Evolutionary conservation across 2,113 vertebrate genomes (phyloP).

Genomic region (Psilopogon haemacephalus): DNA sequence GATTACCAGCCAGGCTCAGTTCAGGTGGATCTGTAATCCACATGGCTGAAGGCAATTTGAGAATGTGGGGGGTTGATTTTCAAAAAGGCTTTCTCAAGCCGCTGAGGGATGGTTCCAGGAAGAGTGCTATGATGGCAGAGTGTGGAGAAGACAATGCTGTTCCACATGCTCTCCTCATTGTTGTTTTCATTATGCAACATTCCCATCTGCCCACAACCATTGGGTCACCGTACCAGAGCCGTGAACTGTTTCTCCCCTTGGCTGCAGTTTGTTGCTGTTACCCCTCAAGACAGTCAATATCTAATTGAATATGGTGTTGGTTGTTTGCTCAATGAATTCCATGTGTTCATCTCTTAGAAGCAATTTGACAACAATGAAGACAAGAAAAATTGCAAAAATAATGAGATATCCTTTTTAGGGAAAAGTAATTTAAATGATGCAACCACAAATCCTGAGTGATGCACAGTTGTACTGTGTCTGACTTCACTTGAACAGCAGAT

Average conservation of each 20-base stretch:
- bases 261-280: slow-evolving; percentile 24
- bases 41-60: not conserved
- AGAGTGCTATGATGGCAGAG: not conserved
- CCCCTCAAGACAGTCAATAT: slow-evolving; percentile 33
- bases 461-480: not conserved
- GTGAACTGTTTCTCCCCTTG: not conserved
- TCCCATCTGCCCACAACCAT: not conserved
- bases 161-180: not conserved
- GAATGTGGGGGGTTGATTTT: not conserved
- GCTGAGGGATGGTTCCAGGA: not conserved
- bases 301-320: slow-evolving; percentile 46
- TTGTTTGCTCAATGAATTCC: slow-evolving; percentile 41
- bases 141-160: not conserved
- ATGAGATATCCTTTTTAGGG: not conserved
- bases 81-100: not conserved
- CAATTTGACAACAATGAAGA: slow-evolving; percentile 14
- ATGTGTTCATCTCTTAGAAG: slow-evolving; percentile 39
- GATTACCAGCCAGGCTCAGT: not conserved
- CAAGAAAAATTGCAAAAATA: slow-evolving; percentile 17
- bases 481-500: not conserved
- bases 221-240: slow-evolving; percentile 4
- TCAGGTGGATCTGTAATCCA: not conserved
- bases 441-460: not conserved
- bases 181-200: slow-evolving; percentile 54
- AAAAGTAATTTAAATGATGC: not conserved